Evolutionary conservation across 2,888 invertebrate genomes (phyloP).

Genomic region (Shargacucullia verbasci): DNA sequence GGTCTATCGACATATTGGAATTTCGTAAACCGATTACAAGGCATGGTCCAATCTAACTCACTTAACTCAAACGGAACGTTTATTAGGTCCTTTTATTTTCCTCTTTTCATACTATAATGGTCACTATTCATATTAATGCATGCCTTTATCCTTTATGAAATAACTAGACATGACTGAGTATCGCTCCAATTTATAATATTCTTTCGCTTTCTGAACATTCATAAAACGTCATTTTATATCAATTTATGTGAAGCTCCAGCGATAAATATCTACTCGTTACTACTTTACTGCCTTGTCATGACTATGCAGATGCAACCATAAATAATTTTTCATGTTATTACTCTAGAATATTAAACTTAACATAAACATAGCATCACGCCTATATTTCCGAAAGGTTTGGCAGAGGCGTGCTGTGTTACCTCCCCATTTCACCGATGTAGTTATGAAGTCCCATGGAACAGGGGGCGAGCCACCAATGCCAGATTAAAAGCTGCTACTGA

Average conservation of each 20-base stretch:
- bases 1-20: no score
- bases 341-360: conserved; percentile 42
- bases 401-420: no score
- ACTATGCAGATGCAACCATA: conserved; percentile 35
- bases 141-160: conserved; percentile 5
- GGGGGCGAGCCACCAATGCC: no score
- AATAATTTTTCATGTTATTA: conserved; percentile 44
- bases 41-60: no score
- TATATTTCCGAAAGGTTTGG: no score
- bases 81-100: no score
- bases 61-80: no score
- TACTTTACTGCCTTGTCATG: conserved; percentile 44
- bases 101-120: conserved; percentile 4
- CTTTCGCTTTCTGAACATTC: conserved; percentile 28
- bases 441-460: no score
- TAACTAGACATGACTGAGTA: conserved; percentile 20
- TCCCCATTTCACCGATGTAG: no score
- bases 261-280: conserved; percentile 46
- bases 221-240: conserved; percentile 48
- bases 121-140: not conserved
- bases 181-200: conserved; percentile 9
- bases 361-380: no score
- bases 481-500: no score
- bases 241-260: conserved; percentile 42
- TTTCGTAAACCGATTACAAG: no score